Evolutionary conservation across 1,140 invertebrate genomes (phyloP).

Genomic region (Archegozetes longisetosus): DNA sequence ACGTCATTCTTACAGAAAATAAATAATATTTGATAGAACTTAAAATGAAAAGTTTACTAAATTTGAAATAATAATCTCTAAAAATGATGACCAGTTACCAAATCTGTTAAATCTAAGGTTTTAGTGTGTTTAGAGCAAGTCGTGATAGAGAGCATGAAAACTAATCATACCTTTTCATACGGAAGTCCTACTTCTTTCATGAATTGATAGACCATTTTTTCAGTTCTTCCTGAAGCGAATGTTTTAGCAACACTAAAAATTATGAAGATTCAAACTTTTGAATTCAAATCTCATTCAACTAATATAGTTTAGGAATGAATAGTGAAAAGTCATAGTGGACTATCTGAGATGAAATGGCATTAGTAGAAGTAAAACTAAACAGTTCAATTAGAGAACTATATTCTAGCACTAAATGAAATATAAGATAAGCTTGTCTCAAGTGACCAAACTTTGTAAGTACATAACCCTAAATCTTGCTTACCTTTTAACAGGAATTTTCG

Average conservation of each 20-base stretch:
- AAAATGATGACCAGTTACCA: too few species aligned
- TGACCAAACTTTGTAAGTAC: too few species aligned
- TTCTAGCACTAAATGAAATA: too few species aligned
- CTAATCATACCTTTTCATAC: slow-evolving; percentile 63
- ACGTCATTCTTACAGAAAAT: slow-evolving; percentile 59
- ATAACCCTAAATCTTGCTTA: too few species aligned
- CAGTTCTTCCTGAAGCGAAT: slow-evolving; percentile 88
- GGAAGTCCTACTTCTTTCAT: slow-evolving; percentile 82
- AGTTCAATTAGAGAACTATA: too few species aligned
- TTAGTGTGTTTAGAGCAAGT: neutral
- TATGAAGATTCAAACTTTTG: neutral
- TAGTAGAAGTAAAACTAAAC: too few species aligned
- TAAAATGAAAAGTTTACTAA: neutral
- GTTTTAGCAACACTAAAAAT: slow-evolving; percentile 64
- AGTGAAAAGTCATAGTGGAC: neutral
- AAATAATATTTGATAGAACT: slow-evolving; percentile 5
- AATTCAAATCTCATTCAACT: neutral
- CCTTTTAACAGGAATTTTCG: slow-evolving; percentile 89
- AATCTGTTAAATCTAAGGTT: neutral
- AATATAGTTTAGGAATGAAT: neutral
- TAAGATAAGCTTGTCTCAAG: too few species aligned
- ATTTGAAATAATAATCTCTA: too few species aligned
- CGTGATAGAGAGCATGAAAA: neutral
- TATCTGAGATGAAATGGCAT: neutral
- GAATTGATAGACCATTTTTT: slow-evolving; percentile 95